Percentiles rank a stretch among this genome's conserved stretches.
Evolutionary conservation across 2,797 vertebrate genomes (phyloP).

Genomic region (Fringilla coelebs): DNA sequence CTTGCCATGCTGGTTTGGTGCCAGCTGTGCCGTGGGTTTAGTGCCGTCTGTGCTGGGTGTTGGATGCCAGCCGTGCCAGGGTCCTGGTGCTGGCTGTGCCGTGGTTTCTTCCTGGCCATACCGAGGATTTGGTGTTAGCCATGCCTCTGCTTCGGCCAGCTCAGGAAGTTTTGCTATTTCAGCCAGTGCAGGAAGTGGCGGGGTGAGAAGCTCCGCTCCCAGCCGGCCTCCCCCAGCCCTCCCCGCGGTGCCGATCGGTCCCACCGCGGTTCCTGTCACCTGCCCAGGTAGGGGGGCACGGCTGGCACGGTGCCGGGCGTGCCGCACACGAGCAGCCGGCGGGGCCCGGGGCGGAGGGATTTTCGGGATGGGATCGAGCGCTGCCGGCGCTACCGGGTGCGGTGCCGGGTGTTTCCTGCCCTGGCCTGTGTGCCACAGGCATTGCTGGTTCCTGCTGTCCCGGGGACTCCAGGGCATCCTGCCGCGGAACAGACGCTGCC

Average conservation of each 20-base stretch:
- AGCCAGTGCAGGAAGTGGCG: background rate
- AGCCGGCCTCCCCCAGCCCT: background rate
- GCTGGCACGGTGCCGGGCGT: background rate
- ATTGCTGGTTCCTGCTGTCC: background rate
- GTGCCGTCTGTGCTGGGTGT: background rate
- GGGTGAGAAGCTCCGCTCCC: background rate
- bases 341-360: background rate
- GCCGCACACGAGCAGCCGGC: background rate
- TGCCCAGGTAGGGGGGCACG: background rate
- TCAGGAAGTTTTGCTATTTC: constrained; percentile 12
- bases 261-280: background rate
- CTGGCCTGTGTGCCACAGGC: background rate
- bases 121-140: background rate
- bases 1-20: background rate
- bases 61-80: background rate
- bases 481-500: background rate
- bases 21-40: background rate
- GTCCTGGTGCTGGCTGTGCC: background rate
- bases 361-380: background rate
- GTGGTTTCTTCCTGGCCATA: background rate
- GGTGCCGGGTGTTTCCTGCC: background rate
- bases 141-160: background rate
- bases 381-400: background rate
- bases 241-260: background rate
- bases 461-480: too few species aligned